Percentiles rank a stretch among this genome's conserved stretches.
Evolutionary conservation across 2,797 vertebrate species (phyloP).

Genomic region (Chelonia mydas): DNA sequence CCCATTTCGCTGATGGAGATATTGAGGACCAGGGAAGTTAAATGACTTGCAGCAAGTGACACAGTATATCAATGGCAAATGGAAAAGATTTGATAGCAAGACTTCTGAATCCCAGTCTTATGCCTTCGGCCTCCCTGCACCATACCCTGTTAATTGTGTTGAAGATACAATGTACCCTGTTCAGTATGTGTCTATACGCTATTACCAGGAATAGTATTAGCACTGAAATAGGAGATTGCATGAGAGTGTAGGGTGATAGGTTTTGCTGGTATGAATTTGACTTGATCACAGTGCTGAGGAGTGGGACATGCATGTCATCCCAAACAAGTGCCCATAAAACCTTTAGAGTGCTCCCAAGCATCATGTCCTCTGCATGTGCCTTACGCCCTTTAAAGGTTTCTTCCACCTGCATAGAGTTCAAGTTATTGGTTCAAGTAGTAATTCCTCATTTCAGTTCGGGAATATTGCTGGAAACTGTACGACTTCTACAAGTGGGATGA

Average conservation of each 20-base stretch:
- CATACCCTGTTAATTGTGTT: background rate
- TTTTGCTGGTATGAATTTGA: background rate
- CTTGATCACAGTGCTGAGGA: background rate
- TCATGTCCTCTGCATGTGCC: background rate
- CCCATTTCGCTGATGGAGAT: background rate
- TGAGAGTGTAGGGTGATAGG: background rate
- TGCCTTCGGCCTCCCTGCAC: background rate
- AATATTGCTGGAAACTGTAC: background rate
- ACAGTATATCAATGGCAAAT: background rate
- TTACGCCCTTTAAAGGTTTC: background rate
- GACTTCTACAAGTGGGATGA: background rate
- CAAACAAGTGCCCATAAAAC: background rate
- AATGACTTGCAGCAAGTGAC: slow-evolving; percentile 10
- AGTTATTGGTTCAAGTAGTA: background rate
- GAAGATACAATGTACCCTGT: background rate
- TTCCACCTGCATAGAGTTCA: background rate
- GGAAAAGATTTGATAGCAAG: background rate
- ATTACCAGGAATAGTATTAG: background rate
- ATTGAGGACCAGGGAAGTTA: background rate
- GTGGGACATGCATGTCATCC: background rate
- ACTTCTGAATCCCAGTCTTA: background rate
- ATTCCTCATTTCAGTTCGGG: background rate
- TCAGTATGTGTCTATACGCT: background rate
- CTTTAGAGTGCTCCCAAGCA: background rate
- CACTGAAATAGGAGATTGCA: background rate